Conservation (phyloP, 2,888 invertebrate species). For the Nasonovia ribisnigri region DNA sequence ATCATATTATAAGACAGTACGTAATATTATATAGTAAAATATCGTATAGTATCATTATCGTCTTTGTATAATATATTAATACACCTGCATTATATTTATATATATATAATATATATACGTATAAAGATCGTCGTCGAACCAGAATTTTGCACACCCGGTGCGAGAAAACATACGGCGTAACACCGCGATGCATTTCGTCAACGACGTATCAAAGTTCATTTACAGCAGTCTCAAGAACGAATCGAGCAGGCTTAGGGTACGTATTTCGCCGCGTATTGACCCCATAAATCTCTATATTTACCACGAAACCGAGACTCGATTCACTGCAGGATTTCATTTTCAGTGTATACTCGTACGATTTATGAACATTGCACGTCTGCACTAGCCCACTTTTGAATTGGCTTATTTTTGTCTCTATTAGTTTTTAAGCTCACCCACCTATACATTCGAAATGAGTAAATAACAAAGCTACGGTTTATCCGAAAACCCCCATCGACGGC, state of each 20-base stretch:
- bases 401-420: neutral
- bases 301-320: neutral
- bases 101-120: neutral
- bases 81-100: neutral
- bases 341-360: neutral
- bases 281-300: neutral
- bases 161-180: conserved; percentile 10
- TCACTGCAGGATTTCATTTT: neutral
- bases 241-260: conserved; percentile 54
- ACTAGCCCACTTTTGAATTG: neutral
- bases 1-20: neutral
- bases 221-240: conserved; percentile 53
- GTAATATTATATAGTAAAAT: neutral
- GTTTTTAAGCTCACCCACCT: neutral
- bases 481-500: neutral
- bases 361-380: neutral
- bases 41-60: neutral
- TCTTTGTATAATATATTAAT: neutral
- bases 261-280: neutral
- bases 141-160: neutral
- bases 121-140: neutral
- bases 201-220: conserved; percentile 62
- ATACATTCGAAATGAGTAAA: neutral
- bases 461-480: neutral
- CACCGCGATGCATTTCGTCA: conserved; percentile 53